phyloP scores from a whole-genome alignment of 1,140 invertebrate species.

The Octopus bimaculoides region DNA sequence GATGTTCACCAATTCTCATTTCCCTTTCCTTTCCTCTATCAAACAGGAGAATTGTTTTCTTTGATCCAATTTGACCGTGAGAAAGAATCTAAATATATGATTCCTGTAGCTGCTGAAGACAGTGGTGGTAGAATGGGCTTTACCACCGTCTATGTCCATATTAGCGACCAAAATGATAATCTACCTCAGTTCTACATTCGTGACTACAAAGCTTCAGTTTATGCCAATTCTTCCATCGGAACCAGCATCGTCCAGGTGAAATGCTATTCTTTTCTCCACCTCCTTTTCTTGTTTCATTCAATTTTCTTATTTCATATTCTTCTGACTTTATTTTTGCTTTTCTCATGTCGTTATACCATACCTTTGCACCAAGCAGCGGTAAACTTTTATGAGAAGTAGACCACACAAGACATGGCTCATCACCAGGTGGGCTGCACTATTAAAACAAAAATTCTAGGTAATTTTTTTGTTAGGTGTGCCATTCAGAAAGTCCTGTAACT shows the following conservation, averaged over 20 bases:
- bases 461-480: too few species aligned
- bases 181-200: conserved; percentile 68
- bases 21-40: conserved; percentile 15
- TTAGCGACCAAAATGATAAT: conserved; percentile 87
- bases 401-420: too few species aligned
- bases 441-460: too few species aligned
- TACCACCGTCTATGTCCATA: conserved; percentile 73
- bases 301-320: too few species aligned
- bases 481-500: too few species aligned
- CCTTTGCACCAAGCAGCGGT: neutral
- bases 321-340: too few species aligned
- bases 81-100: conserved; percentile 69
- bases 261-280: too few species aligned
- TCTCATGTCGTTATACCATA: too few species aligned
- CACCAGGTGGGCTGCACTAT: too few species aligned
- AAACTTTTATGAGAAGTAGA: too few species aligned
- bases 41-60: conserved; percentile 74
- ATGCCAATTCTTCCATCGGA: conserved; percentile 32
- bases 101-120: conserved; percentile 82
- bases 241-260: conserved; percentile 43
- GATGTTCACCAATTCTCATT: too few species aligned
- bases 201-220: conserved; percentile 46
- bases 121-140: conserved; percentile 79
- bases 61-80: conserved; percentile 79
- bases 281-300: too few species aligned